Percentiles rank a stretch among this genome's conserved stretches.
Conservation (phyloP, 2,797 vertebrate species). For the Nothura maculosa region DNA sequence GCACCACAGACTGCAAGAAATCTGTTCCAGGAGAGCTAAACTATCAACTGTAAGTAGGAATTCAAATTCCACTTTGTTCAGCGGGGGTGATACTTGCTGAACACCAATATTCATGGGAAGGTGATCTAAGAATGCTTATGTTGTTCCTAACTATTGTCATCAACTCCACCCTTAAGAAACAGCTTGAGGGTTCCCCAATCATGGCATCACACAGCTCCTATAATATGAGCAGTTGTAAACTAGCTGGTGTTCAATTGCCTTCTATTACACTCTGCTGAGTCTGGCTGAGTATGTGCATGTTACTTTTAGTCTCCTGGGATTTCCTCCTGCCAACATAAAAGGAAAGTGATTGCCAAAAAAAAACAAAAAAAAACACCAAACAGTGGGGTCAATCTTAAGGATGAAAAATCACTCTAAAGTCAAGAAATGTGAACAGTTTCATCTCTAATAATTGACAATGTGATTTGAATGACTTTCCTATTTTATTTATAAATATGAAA, state of each 20-base stretch:
- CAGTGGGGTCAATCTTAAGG: background rate
- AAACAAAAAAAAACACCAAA: background rate
- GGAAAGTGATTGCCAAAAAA: background rate
- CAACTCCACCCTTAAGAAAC: background rate
- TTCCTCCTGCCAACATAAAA: conserved; percentile 45
- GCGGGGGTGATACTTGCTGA: background rate
- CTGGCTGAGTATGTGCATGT: conserved; percentile 1
- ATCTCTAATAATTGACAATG: background rate
- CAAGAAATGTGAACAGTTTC: background rate
- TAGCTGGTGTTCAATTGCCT: conserved; percentile 4
- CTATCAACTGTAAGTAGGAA: background rate
- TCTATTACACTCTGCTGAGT: conserved; percentile 13
- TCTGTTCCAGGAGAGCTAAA: background rate
- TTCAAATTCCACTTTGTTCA: background rate
- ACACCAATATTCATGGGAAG: background rate
- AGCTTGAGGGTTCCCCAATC: background rate
- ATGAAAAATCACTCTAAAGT: conserved; percentile 20
- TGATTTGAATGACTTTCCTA: background rate
- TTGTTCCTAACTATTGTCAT: conserved; percentile 1
- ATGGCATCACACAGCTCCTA: background rate
- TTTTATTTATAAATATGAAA: conserved; percentile 23
- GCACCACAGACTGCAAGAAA: background rate
- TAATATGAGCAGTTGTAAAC: background rate
- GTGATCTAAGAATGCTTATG: background rate
- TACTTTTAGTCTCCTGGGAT: conserved; percentile 16